Conservation (phyloP, 2,113 vertebrate genomes). For the Cercopithecus mona region DNA sequence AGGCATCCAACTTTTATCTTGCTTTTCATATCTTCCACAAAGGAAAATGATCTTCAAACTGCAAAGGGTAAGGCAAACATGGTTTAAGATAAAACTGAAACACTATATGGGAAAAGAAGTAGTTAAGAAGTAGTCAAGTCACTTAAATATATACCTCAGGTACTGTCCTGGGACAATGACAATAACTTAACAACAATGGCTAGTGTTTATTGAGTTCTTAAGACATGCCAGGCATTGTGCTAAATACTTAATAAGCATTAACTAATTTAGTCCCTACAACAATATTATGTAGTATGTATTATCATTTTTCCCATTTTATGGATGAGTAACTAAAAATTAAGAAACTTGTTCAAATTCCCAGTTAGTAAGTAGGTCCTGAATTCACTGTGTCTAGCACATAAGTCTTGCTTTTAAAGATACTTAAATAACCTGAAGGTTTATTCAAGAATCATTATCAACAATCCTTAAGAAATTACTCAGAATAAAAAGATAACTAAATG, state of each 20-base stretch:
- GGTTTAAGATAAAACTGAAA: slow-evolving; percentile 18
- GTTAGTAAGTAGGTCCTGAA: neutral
- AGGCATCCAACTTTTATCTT: slow-evolving; percentile 49
- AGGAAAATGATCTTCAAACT: slow-evolving; percentile 23
- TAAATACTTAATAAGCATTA: neutral
- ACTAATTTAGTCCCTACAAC: neutral
- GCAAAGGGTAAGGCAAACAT: neutral
- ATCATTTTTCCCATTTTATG: neutral
- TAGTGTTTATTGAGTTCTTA: neutral
- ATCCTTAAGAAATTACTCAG: neutral
- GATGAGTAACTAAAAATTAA: neutral
- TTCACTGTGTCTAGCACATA: neutral
- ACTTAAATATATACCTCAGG: neutral
- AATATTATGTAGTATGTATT: neutral
- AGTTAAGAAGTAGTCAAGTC: neutral
- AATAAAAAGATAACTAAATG: neutral
- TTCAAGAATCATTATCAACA: neutral
- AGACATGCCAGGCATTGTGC: neutral
- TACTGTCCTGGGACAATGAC: neutral
- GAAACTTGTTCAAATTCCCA: neutral
- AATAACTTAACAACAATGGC: neutral
- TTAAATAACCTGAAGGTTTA: slow-evolving; percentile 17
- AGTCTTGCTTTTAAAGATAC: neutral
- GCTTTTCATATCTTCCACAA: slow-evolving; percentile 61
- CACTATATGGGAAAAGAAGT: neutral